phyloP scores from a whole-genome alignment of 2,888 invertebrate genomes.

The Phrixothrix hirtus region DNA sequence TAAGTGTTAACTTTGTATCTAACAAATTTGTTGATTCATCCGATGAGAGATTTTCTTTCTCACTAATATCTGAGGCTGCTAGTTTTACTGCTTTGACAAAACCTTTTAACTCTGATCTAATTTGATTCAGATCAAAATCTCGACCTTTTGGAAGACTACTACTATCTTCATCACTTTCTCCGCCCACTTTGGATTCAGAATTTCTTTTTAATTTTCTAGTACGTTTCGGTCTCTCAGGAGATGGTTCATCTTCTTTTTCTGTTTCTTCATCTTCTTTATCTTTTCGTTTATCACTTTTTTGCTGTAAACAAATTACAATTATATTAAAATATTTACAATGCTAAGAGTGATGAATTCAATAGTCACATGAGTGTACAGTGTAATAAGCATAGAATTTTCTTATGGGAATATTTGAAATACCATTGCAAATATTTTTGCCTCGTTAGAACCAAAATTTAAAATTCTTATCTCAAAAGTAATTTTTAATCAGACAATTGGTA shows the following conservation, averaged over 20 bases:
- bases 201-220: slow-evolving; percentile 53
- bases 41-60: slow-evolving; percentile 47
- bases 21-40: slow-evolving; percentile 45
- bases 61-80: slow-evolving; percentile 45
- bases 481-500: background rate
- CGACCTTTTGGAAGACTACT: slow-evolving; percentile 62
- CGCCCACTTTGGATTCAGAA: slow-evolving; percentile 52
- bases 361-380: too few species aligned
- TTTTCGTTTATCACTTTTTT: slow-evolving; percentile 49
- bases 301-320: slow-evolving; percentile 14
- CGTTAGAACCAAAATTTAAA: too few species aligned
- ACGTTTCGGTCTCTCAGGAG: slow-evolving; percentile 40
- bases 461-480: too few species aligned
- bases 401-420: too few species aligned
- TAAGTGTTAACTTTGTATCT: slow-evolving; percentile 37
- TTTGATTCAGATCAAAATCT: slow-evolving; percentile 83
- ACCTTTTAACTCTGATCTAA: slow-evolving; percentile 82
- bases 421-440: too few species aligned
- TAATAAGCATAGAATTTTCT: too few species aligned
- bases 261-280: slow-evolving; percentile 56
- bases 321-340: too few species aligned
- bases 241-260: slow-evolving; percentile 54
- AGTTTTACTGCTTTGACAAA: slow-evolving; percentile 66
- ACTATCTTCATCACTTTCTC: slow-evolving; percentile 59
- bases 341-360: too few species aligned